Evolutionary conservation across 2,888 invertebrate species (phyloP).

Genomic region (Heterodera filipjevi): DNA sequence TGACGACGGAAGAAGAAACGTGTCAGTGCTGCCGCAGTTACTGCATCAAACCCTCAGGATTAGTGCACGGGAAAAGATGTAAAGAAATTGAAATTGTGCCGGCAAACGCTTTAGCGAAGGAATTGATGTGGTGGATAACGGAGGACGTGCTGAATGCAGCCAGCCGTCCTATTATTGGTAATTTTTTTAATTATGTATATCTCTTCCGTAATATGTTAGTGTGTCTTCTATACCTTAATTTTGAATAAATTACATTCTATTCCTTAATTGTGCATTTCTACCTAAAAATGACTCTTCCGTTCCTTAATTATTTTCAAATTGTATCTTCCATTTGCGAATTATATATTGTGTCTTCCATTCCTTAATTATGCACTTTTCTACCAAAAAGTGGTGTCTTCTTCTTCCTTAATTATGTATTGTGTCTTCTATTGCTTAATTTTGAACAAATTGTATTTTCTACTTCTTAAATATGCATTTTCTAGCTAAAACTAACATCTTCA

Average conservation of each 20-base stretch:
- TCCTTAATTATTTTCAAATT: background rate
- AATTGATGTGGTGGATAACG: background rate
- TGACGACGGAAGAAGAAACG: too few species aligned
- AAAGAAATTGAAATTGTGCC: too few species aligned
- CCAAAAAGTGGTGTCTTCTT: too few species aligned
- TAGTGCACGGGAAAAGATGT: too few species aligned
- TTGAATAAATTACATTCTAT: background rate
- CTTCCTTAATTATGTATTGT: background rate
- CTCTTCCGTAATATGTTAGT: too few species aligned
- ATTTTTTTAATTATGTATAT: too few species aligned
- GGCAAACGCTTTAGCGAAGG: background rate
- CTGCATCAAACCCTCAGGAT: too few species aligned
- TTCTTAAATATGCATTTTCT: background rate
- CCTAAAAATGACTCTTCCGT: background rate
- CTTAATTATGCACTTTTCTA: background rate
- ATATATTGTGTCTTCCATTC: background rate
- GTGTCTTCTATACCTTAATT: too few species aligned
- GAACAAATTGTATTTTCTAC: background rate
- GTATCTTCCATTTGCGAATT: too few species aligned
- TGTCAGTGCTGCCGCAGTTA: too few species aligned
- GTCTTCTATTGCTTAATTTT: background rate
- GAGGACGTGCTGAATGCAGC: background rate
- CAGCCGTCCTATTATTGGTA: background rate
- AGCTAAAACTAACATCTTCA: background rate
- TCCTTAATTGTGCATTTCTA: background rate